Evolutionary conservation across 1,140 invertebrate genomes (phyloP), one percentile per base, ranked within the genome.

Genomic region (Pollicipes pollicipes): DNA sequence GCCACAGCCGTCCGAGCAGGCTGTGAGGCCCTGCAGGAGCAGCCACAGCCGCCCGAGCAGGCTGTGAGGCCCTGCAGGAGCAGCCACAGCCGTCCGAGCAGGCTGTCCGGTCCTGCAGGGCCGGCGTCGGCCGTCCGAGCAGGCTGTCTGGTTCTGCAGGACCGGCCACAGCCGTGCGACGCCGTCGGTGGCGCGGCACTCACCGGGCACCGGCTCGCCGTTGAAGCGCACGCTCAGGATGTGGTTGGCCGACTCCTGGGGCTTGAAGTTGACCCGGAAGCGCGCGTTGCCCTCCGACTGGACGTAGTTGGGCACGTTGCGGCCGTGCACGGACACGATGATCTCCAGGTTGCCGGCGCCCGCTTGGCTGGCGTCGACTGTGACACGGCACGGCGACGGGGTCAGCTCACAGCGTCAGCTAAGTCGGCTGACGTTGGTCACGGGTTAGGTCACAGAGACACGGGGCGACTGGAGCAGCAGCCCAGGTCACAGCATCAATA

Each of bases 251-350:
- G 92, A 87, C 82, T 94, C 91, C 69, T 92, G 91, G 0, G 95
- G 96, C 76, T 96, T 97, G 79, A 98, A 99, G 79, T 97, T 97
- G 3, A 98, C 95, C 76, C 87, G 81, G 76, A 98, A 97, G 76
- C 90, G 88, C 0, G 95, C 95, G 81, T 98, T 97, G 31, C 93
- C 94, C 83, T 97, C 95, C 66, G 92, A 93, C 78, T 97, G 92
- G 0, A 98, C 95, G 80, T 96, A 98, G 82, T 98, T 98, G 10
- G 96, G 96, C 10, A 99, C 95, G 82, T 98, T 98, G 77, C 93
- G 87, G 4, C 93, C 93, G 77, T 91, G 93, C n/a, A 97, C 94
- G 0, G 94, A 93, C 0, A 99, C 95, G 71, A 97, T 97, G 66
- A 99, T 98, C 82, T 98, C 95, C 74, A 98, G 82, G 81, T 97